Percentiles rank a stretch among this genome's conserved stretches.
Conservation (phyloP, 2,113 vertebrate genomes). For the Alligator mississippiensis region DNA sequence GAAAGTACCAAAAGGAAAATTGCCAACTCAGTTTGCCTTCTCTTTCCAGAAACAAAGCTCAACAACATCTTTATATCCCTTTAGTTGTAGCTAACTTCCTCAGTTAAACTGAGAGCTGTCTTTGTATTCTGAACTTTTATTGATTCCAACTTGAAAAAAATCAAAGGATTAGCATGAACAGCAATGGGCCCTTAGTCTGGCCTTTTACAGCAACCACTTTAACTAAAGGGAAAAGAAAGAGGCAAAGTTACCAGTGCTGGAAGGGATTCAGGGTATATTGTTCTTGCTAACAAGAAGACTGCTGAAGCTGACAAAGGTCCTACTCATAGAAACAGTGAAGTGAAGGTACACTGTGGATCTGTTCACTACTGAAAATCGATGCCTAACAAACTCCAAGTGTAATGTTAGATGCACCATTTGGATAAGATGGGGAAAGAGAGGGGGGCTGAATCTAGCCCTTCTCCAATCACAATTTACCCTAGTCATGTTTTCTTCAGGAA, state of each 20-base stretch:
- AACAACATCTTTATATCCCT: not conserved
- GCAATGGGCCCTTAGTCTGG: not conserved
- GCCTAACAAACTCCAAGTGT: not conserved
- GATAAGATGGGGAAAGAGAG: not conserved
- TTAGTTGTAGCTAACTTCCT: not conserved
- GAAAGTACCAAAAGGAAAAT: not conserved
- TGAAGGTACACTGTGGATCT: not conserved
- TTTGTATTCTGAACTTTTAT: not conserved
- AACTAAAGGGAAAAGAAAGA: not conserved
- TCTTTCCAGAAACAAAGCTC: not conserved
- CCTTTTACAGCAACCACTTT: not conserved
- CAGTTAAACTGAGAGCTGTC: not conserved
- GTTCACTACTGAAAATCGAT: not conserved
- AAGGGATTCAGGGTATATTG: not conserved
- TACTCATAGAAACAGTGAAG: not conserved
- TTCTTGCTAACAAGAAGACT: not conserved
- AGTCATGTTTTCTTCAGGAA: not conserved
- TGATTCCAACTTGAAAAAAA: not conserved
- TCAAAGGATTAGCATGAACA: not conserved
- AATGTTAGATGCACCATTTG: not conserved
- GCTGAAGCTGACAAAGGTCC: not conserved
- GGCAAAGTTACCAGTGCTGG: not conserved
- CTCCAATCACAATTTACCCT: not conserved
- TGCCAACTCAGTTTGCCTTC: slow-evolving; percentile 8
- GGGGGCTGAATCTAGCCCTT: not conserved